Conservation (phyloP, 2,888 invertebrate species). For the Harmothoe impar region DNA sequence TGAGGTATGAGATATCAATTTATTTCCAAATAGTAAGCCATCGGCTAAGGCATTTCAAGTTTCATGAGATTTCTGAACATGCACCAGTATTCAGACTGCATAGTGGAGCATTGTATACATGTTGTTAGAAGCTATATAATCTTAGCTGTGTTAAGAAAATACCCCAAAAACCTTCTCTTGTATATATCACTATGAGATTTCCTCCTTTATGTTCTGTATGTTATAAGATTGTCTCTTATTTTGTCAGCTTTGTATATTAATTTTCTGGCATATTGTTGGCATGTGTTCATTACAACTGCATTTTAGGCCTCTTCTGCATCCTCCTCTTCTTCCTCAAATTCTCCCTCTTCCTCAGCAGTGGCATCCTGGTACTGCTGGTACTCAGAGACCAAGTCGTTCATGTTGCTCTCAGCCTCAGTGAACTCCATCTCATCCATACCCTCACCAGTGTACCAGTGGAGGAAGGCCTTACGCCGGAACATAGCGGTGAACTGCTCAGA, state of each 20-base stretch:
- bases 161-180: background rate
- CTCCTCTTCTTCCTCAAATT: conserved; percentile 74
- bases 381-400: conserved; percentile 60
- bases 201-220: background rate
- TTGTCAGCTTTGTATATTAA: too few species aligned
- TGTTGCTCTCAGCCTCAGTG: conserved; percentile 63
- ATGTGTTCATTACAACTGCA: too few species aligned
- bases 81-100: too few species aligned
- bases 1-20: too few species aligned
- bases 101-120: too few species aligned
- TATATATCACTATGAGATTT: background rate
- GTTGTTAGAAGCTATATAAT: background rate
- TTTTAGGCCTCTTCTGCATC: conserved; percentile 33
- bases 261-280: too few species aligned
- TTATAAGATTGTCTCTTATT: too few species aligned
- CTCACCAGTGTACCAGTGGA: conserved; percentile 64
- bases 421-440: conserved; percentile 65
- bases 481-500: conserved; percentile 64
- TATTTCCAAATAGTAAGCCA: too few species aligned
- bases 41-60: too few species aligned
- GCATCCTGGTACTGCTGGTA: conserved; percentile 64
- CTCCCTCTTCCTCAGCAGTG: conserved; percentile 62
- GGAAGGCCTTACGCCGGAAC: conserved; percentile 63
- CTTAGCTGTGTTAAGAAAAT: background rate
- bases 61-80: too few species aligned